These are phyloP conservation scores for Pegoplata infirma DNA, from an alignment of 2,888 invertebrate species.

Conservation along the genomic window DNA sequence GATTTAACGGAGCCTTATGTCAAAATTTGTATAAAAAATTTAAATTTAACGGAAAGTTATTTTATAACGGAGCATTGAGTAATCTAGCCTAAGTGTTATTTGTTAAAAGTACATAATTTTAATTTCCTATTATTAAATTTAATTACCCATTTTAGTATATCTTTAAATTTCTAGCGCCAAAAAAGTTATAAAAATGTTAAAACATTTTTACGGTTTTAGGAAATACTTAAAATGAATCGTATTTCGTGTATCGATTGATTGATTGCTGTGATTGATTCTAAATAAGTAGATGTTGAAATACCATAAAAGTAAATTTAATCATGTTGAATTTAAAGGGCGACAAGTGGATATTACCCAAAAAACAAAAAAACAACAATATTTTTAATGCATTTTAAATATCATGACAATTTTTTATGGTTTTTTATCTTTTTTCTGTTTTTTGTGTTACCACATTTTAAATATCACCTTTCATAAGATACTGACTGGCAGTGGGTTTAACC, in stretches of 20 bases:
- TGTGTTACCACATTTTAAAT: constrained; percentile 36
- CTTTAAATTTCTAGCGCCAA: background rate
- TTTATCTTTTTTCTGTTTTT: constrained; percentile 8
- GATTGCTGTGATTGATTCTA: constrained; percentile 31
- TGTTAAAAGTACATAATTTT: too few species aligned
- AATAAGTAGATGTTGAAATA: background rate
- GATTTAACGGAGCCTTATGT: too few species aligned
- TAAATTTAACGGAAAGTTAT: too few species aligned
- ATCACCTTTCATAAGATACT: constrained; percentile 23
- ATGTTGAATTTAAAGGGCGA: constrained; percentile 7
- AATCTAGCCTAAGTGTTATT: too few species aligned
- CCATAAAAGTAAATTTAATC: background rate
- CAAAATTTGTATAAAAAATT: too few species aligned
- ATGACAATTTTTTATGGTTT: constrained; percentile 20
- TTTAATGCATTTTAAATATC: constrained; percentile 14
- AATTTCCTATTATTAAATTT: too few species aligned
- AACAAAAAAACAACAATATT: background rate
- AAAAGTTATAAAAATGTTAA: background rate
- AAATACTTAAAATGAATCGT: background rate
- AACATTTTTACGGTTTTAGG: background rate
- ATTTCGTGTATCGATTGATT: constrained; percentile 20
- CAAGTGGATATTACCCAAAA: constrained; percentile 34
- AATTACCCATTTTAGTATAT: too few species aligned
- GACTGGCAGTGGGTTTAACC: constrained; percentile 18
- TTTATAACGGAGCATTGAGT: too few species aligned